Conservation (phyloP, 2,797 vertebrate genomes). For the Gymnocypris eckloni region DNA sequence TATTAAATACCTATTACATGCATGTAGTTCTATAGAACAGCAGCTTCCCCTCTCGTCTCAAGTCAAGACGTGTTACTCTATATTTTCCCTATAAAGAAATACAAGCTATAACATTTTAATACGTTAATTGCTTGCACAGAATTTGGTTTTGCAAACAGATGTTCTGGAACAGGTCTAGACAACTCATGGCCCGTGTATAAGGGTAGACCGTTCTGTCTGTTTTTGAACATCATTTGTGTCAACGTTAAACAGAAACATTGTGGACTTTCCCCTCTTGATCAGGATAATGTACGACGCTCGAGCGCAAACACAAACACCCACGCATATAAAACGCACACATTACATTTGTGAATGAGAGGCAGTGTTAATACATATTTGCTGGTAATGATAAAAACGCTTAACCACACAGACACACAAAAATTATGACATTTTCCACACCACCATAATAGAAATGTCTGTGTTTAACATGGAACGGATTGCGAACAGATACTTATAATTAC, state of each 20-base stretch:
- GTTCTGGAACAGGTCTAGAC: constrained; percentile 30
- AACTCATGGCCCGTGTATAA: constrained; percentile 11
- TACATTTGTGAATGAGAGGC: constrained; percentile 10
- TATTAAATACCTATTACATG: neutral
- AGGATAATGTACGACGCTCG: constrained; percentile 19
- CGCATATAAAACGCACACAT: constrained; percentile 12
- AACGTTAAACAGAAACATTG: neutral
- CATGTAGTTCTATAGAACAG: constrained; percentile 1
- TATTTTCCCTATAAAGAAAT: neutral
- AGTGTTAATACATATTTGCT: constrained; percentile 23
- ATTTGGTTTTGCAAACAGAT: constrained; percentile 24
- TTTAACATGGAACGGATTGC: constrained; percentile 43
- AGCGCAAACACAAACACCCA: constrained; percentile 27
- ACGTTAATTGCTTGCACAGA: neutral
- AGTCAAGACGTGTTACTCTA: neutral
- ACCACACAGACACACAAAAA: constrained; percentile 35
- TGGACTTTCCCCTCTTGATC: constrained; percentile 44
- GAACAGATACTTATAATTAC: constrained; percentile 44
- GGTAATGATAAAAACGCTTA: constrained; percentile 20
- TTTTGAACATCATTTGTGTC: constrained; percentile 29
- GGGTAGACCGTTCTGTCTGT: neutral
- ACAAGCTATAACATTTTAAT: constrained; percentile 1
- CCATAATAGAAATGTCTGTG: constrained; percentile 30
- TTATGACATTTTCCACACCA: constrained; percentile 38
- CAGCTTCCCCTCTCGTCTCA: neutral